A percentile compares a stretch with the other conserved stretches of the same genome.
phyloP scores from a whole-genome alignment of 1,140 invertebrate genomes.

The Branchinecta lindahli region DNA sequence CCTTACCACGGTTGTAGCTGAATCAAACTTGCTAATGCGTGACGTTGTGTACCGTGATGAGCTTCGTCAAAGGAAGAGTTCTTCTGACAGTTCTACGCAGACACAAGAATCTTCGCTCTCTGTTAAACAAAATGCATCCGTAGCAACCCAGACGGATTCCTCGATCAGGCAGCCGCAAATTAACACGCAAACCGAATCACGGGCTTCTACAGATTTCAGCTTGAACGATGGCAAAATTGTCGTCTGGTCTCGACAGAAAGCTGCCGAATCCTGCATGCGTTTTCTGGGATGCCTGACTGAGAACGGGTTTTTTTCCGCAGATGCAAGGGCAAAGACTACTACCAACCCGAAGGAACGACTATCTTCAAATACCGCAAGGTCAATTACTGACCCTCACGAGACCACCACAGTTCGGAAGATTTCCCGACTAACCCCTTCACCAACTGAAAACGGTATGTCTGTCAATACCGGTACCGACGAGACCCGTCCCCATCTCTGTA shows the following conservation, averaged over 20 bases:
- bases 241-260: not conserved
- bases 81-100: conserved; percentile 4
- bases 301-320: conserved; percentile 2
- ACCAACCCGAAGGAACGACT: not conserved
- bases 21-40: conserved; percentile 1
- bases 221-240: too few relatives aligned
- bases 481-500: not conserved
- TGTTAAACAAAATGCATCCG: too few relatives aligned
- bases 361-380: not conserved
- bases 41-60: too few relatives aligned
- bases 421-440: too few relatives aligned
- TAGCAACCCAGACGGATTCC: too few relatives aligned
- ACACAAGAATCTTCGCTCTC: too few relatives aligned
- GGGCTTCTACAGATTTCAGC: too few relatives aligned
- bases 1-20: not conserved
- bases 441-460: not conserved
- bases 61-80: not conserved
- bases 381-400: too few relatives aligned
- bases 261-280: not conserved
- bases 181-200: too few relatives aligned
- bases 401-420: too few relatives aligned
- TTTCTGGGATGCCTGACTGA: not conserved
- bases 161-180: too few relatives aligned
- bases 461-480: not conserved
- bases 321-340: not conserved